Percentiles rank a stretch among this genome's conserved stretches.
These are phyloP conservation scores for Saccostrea glomerata DNA, from an alignment of 1,140 invertebrate species.

Conservation along the genomic window DNA sequence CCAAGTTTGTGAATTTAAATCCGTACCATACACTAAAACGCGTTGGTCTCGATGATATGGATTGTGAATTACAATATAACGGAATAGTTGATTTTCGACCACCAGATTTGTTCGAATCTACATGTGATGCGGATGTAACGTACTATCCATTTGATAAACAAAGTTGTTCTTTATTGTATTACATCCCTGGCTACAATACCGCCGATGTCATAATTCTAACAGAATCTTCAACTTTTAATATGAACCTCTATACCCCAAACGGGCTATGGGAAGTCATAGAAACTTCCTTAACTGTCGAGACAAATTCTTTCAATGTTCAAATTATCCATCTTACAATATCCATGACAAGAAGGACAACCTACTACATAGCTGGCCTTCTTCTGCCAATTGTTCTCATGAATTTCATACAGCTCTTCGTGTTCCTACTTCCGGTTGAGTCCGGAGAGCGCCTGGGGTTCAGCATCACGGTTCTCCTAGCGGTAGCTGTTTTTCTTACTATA, in stretches of 20 bases:
- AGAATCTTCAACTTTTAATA: slow-evolving; percentile 79
- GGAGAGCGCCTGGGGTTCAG: slow-evolving; percentile 82
- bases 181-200: no score
- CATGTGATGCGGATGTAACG: slow-evolving; percentile 93
- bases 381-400: slow-evolving; percentile 82
- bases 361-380: slow-evolving; percentile 79
- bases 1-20: not conserved
- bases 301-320: not conserved
- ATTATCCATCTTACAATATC: slow-evolving; percentile 59
- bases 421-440: slow-evolving; percentile 81
- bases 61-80: not conserved
- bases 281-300: not conserved
- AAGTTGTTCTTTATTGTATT: no score
- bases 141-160: no score
- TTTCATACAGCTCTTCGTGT: slow-evolving; percentile 80
- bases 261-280: slow-evolving; percentile 80
- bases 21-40: not conserved
- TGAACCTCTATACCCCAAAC: slow-evolving; percentile 81
- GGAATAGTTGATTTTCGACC: slow-evolving; percentile 40
- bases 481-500: no score
- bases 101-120: slow-evolving; percentile 69
- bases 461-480: no score
- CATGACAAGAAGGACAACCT: slow-evolving; percentile 62
- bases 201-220: no score
- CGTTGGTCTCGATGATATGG: not conserved